phyloP scores from a whole-genome alignment of 2,888 invertebrate genomes.

The Coecobrya sp. region DNA sequence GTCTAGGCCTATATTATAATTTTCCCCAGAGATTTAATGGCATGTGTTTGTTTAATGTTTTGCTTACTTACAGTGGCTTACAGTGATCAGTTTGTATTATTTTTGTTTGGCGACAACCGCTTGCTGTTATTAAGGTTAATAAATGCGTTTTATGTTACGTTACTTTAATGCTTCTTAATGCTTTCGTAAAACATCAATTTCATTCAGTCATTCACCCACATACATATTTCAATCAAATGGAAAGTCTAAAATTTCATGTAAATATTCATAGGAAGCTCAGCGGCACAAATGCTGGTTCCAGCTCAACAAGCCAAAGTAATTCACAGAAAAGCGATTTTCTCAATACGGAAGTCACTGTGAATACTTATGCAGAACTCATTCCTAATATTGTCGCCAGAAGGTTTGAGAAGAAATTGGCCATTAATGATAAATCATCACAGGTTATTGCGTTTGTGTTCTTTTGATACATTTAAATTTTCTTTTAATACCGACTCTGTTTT shows the following conservation, averaged over 20 bases:
- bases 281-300: constrained; percentile 10
- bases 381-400: constrained; percentile 81
- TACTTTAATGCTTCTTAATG: not conserved
- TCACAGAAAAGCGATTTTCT: constrained; percentile 65
- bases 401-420: constrained; percentile 82
- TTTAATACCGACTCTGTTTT: no score
- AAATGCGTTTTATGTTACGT: not conserved
- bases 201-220: no score
- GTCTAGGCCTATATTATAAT: no score
- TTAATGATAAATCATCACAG: constrained; percentile 81
- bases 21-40: no score
- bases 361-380: constrained; percentile 82
- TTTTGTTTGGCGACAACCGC: constrained; percentile 85
- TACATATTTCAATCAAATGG: no score
- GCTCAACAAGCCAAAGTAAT: constrained; percentile 25
- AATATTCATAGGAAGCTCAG: constrained; percentile 31
- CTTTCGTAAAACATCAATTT: no score
- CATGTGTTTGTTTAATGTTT: constrained; percentile 20
- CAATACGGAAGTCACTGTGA: constrained; percentile 83
- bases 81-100: constrained; percentile 83
- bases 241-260: no score
- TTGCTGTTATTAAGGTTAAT: constrained; percentile 83
- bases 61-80: constrained; percentile 81
- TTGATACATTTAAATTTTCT: no score
- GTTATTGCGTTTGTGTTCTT: no score